Evolutionary conservation across 1,140 invertebrate species (phyloP), one percentile per base, ranked within the genome.

Genomic region (Apis cerana): DNA sequence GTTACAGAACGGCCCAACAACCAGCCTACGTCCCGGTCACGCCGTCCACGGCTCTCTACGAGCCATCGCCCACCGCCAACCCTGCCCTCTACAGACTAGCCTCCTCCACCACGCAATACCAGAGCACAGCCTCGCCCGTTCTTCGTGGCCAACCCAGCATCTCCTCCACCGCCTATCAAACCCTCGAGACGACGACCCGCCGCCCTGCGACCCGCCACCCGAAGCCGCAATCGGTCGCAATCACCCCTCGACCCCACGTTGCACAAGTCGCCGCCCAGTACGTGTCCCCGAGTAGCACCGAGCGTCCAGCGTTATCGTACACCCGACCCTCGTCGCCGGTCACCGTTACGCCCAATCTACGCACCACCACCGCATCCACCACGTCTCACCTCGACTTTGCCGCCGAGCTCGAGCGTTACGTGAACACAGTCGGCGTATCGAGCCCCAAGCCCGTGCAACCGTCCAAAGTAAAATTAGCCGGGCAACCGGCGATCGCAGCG

Each of bases 371-470:
- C 56, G 91, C 92, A 54, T 91, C 94, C 56, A 90, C 90, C 82
- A 85, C 94, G 27, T 92, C 95, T 75, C 95, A 95, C 65, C 95
- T 97, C 59, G 96, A 96, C 91, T 97, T 97, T 77, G 96, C 96
- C 59, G 95, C 95, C 17, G 96, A 97, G 92, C 96, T 97, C 83
- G 96, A 96, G 68, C 96, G 96, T 88, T 97, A 97, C 95, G 96
- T 97, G 88, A 95, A 96, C 82, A 96, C 97, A n/a, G 96, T 96
- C 85, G 95, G 96, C 89, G 93, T 95, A 93, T n/a, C 93, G 94
- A 43, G 92, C 94, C 88, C 89, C 13, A 88, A 90, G 74, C 85
- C 87, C 72, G 33, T 33, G 33, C 85, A 79, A 82, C 23, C 68
- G 43, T 68, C 87, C 52, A 92, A 92, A 86, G 86, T 88, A 21